Percentiles rank a stretch among this genome's conserved stretches.
Conservation (phyloP, 1,140 invertebrate genomes). For the Telenomus remus region DNA sequence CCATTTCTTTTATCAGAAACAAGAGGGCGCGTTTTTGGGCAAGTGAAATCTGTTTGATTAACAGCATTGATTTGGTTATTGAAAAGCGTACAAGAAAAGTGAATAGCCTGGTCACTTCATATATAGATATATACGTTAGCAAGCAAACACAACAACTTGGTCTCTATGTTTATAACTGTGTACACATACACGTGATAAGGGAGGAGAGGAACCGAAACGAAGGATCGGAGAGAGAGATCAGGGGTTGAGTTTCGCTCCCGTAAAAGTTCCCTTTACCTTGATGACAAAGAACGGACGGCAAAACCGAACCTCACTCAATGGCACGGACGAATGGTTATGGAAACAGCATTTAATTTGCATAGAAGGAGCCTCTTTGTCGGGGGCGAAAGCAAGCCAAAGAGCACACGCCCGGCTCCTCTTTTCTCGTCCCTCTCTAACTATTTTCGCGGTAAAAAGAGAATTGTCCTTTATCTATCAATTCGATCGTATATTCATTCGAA, state of each 20-base stretch:
- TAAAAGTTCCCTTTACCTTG: slow-evolving; percentile 74
- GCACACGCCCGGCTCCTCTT: slow-evolving; percentile 32
- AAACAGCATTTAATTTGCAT: slow-evolving; percentile 77
- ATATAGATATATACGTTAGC: no score
- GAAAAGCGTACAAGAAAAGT: slow-evolving; percentile 61
- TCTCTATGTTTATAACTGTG: slow-evolving; percentile 16
- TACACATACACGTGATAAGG: slow-evolving; percentile 23
- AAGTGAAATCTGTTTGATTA: slow-evolving; percentile 70
- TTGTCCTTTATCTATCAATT: slow-evolving; percentile 76
- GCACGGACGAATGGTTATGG: slow-evolving; percentile 76
- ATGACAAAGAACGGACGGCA: slow-evolving; percentile 72
- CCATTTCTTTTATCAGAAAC: slow-evolving; percentile 34
- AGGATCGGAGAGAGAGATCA: slow-evolving; percentile 40
- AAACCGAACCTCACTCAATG: slow-evolving; percentile 73
- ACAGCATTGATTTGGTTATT: slow-evolving; percentile 70
- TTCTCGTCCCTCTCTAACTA: slow-evolving; percentile 41
- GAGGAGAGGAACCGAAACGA: slow-evolving; percentile 43
- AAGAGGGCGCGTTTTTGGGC: slow-evolving; percentile 50
- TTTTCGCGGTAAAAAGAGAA: slow-evolving; percentile 72
- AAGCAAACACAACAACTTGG: slow-evolving; percentile 17
- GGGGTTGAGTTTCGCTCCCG: slow-evolving; percentile 62
- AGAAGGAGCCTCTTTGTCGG: slow-evolving; percentile 75
- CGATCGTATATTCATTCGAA: slow-evolving; percentile 76
- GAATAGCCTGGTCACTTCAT: slow-evolving; percentile 42
- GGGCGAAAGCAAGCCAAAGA: slow-evolving; percentile 48